Conservation (phyloP, 2,888 invertebrate genomes). For the Platycheirus albimanus region DNA sequence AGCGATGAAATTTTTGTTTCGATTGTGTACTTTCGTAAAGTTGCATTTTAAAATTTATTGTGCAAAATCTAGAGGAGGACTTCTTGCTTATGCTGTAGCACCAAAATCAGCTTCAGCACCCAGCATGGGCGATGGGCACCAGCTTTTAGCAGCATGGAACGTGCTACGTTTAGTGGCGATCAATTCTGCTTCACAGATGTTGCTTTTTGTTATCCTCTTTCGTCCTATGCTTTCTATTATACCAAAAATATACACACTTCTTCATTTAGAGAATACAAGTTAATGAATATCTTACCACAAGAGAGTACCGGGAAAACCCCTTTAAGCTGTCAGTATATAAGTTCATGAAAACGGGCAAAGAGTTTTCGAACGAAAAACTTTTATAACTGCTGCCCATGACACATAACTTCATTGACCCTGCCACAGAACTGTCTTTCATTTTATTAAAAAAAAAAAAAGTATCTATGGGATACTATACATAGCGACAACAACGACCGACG, state of each 20-base stretch:
- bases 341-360: constrained; percentile 37
- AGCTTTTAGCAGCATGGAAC: constrained; percentile 24
- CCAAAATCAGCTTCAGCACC: too few species aligned
- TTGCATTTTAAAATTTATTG: constrained; percentile 71
- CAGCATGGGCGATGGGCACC: too few species aligned
- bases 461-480: neutral
- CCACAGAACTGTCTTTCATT: constrained; percentile 10
- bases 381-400: constrained; percentile 61
- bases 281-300: constrained; percentile 71
- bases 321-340: constrained; percentile 64
- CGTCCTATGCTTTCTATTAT: neutral
- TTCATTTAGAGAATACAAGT: constrained; percentile 64
- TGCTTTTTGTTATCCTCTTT: constrained; percentile 47
- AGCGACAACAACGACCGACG: neutral
- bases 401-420: constrained; percentile 67
- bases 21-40: constrained; percentile 59
- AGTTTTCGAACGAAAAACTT: constrained; percentile 26
- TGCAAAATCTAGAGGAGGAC: constrained; percentile 22
- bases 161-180: constrained; percentile 59
- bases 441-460: neutral
- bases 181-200: constrained; percentile 60
- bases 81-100: neutral
- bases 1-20: constrained; percentile 49
- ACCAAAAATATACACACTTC: constrained; percentile 20
- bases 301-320: constrained; percentile 48